Conservation (phyloP, 2,888 invertebrate species). For the Drosophila tanythrix region DNA sequence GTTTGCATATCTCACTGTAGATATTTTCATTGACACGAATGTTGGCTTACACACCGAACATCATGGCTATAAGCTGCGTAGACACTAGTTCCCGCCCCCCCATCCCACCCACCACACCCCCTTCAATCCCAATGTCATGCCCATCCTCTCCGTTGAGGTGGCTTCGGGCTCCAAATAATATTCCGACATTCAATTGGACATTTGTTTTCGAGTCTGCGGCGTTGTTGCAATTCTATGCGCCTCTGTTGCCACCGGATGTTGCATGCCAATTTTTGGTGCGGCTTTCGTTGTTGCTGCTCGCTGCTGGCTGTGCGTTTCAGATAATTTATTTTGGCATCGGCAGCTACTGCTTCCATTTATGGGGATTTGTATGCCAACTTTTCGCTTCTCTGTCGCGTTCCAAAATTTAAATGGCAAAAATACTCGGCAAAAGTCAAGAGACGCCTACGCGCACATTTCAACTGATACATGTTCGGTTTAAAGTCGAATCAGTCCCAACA, state of each 20-base stretch:
- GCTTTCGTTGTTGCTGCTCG: slow-evolving; percentile 37
- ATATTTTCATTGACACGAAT: slow-evolving; percentile 76
- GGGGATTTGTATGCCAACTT: slow-evolving; percentile 71
- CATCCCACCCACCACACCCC: background rate
- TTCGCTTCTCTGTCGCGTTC: slow-evolving; percentile 43
- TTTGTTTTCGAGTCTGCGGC: slow-evolving; percentile 65
- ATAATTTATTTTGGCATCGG: slow-evolving; percentile 74
- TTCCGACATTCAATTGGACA: slow-evolving; percentile 79
- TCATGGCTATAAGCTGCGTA: slow-evolving; percentile 39
- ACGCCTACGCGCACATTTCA: background rate
- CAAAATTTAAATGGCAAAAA: slow-evolving; percentile 38
- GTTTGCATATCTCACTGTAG: slow-evolving; percentile 71
- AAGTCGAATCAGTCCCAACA: slow-evolving; percentile 13
- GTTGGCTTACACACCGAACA: slow-evolving; percentile 61
- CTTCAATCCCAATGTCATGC: background rate
- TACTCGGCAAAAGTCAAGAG: slow-evolving; percentile 10
- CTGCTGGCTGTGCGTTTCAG: slow-evolving; percentile 50
- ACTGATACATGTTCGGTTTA: slow-evolving; percentile 7
- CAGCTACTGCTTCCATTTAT: slow-evolving; percentile 67
- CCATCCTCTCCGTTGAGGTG: slow-evolving; percentile 10
- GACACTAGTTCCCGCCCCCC: background rate
- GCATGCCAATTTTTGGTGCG: slow-evolving; percentile 72
- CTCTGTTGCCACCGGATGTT: slow-evolving; percentile 74
- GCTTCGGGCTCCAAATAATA: slow-evolving; percentile 63
- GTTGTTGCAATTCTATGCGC: slow-evolving; percentile 72